A percentile compares a stretch with the other conserved stretches of the same genome.
Evolutionary conservation across 2,888 invertebrate species (phyloP).

Genomic region (Melinopterus prodromus): DNA sequence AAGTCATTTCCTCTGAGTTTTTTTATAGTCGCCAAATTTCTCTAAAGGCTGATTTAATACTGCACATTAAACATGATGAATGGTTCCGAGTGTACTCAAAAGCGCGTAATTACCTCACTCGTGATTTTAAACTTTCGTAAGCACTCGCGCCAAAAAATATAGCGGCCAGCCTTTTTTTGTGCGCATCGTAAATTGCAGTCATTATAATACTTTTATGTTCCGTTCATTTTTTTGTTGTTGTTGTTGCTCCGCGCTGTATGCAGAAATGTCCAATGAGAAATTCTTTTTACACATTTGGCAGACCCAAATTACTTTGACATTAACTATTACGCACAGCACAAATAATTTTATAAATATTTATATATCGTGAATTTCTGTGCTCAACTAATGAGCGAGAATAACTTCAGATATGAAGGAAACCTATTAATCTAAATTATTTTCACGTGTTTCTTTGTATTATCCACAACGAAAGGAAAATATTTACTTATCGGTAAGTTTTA

Average conservation of each 20-base stretch:
- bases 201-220: slow-evolving; percentile 23
- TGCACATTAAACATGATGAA: slow-evolving; percentile 20
- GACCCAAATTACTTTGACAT: slow-evolving; percentile 27
- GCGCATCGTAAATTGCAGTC: slow-evolving; percentile 22
- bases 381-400: no score
- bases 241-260: background rate
- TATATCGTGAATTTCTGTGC: no score
- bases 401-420: no score
- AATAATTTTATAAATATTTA: no score
- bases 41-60: slow-evolving; percentile 23
- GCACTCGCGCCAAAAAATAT: slow-evolving; percentile 19
- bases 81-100: slow-evolving; percentile 23
- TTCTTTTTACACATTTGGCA: slow-evolving; percentile 27
- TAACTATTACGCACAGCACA: no score
- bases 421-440: no score
- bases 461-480: no score
- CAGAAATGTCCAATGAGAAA: slow-evolving; percentile 13
- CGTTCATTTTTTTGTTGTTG: background rate
- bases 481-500: no score
- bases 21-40: slow-evolving; percentile 6
- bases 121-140: slow-evolving; percentile 24
- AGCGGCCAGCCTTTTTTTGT: background rate
- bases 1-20: background rate
- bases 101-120: slow-evolving; percentile 20
- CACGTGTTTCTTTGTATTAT: no score